Evolutionary conservation across 2,888 invertebrate species (phyloP).

Genomic region (Gibbula magus): DNA sequence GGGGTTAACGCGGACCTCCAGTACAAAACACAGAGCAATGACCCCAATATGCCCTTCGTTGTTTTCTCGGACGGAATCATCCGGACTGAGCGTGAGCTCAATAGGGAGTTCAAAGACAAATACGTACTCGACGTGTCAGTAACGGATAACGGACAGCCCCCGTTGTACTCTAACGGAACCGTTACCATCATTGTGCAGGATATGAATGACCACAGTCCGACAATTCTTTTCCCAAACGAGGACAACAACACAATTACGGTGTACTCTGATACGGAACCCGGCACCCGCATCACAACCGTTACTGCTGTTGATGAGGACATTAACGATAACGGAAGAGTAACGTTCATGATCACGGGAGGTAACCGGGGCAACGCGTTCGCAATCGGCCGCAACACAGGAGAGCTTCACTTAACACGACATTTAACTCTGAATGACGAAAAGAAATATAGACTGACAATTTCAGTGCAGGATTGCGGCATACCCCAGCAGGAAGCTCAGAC

Average conservation of each 20-base stretch:
- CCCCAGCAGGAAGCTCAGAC: constrained; percentile 78
- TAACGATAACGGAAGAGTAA: constrained; percentile 92
- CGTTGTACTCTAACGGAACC: constrained; percentile 88
- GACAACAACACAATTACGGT: constrained; percentile 63
- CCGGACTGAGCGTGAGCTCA: constrained; percentile 86
- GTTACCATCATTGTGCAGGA: constrained; percentile 96
- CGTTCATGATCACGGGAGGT: constrained; percentile 96
- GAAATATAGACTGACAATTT: constrained; percentile 87
- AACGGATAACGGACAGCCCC: constrained; percentile 81
- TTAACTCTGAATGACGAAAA: constrained; percentile 87
- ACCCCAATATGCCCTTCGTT: constrained; percentile 86
- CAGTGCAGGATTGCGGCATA: constrained; percentile 93
- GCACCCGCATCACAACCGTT: constrained; percentile 77
- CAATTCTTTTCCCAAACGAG: constrained; percentile 63
- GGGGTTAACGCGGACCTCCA: constrained; percentile 90
- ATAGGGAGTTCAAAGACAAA: constrained; percentile 89
- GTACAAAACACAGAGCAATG: constrained; percentile 79
- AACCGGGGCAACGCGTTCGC: constrained; percentile 95
- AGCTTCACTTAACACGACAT: constrained; percentile 86
- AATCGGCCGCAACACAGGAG: constrained; percentile 93
- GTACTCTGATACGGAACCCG: constrained; percentile 54
- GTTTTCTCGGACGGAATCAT: constrained; percentile 89
- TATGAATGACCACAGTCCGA: constrained; percentile 95
- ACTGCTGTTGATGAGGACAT: constrained; percentile 94
- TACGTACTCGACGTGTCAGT: constrained; percentile 92